Percentiles rank a stretch among this genome's conserved stretches.
phyloP scores from a whole-genome alignment of 2,797 vertebrate species.

The Esox lucius region DNA sequence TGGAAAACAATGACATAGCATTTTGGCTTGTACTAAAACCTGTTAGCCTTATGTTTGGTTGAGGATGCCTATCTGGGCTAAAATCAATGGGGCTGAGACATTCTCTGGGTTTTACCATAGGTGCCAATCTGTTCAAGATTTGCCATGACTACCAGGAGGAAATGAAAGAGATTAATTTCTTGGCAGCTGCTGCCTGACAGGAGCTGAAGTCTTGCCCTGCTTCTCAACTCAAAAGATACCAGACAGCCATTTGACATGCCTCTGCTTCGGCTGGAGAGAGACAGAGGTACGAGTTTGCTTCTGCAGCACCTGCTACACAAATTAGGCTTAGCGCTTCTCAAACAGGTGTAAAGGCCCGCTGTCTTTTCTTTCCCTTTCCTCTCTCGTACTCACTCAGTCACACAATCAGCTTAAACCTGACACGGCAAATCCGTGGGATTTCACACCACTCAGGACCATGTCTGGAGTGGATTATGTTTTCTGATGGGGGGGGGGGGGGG shows the following conservation, averaged over 20 bases:
- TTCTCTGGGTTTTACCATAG: background rate
- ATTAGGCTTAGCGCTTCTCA: slow-evolving; percentile 19
- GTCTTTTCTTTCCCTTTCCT: background rate
- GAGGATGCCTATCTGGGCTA: background rate
- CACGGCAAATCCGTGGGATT: background rate
- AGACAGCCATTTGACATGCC: background rate
- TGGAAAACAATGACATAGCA: background rate
- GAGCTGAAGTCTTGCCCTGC: slow-evolving; percentile 21
- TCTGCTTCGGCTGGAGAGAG: slow-evolving; percentile 10
- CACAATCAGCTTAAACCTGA: background rate
- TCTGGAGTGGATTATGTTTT: background rate
- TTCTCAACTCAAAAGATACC: slow-evolving; percentile 20
- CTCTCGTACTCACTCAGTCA: background rate
- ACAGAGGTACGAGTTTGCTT: slow-evolving; percentile 29
- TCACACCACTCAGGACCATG: background rate
- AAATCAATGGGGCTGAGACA: background rate
- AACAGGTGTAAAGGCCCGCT: slow-evolving; percentile 15
- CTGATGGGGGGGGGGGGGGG: too few species aligned
- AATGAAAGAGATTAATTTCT: slow-evolving; percentile 19
- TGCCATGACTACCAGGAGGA: background rate
- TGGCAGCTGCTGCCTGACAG: slow-evolving; percentile 14
- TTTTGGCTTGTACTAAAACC: background rate
- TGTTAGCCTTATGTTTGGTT: background rate
- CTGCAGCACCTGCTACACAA: slow-evolving; percentile 40
- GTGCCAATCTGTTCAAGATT: background rate